A percentile compares a stretch with the other conserved stretches of the same genome.
phyloP scores from a whole-genome alignment of 2,888 invertebrate genomes.

The Caenorhabditis wallacei region DNA sequence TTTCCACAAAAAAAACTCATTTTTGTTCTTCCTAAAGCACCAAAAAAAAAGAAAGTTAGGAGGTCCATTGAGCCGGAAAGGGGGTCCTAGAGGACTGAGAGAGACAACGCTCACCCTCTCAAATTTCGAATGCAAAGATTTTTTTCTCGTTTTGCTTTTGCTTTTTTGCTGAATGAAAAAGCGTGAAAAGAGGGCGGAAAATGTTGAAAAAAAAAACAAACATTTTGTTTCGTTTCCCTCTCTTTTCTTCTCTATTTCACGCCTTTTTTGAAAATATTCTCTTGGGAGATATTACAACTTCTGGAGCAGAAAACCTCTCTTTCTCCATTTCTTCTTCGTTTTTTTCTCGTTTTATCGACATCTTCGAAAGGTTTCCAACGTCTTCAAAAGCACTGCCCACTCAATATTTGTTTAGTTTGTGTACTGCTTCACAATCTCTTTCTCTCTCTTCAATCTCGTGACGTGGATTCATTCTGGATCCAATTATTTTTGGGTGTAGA shows the following conservation, averaged over 20 bases:
- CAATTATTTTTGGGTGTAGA: conserved; percentile 22
- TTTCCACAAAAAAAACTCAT: background rate
- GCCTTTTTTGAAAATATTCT: conserved; percentile 30
- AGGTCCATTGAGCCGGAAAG: background rate
- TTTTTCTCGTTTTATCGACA: conserved; percentile 10
- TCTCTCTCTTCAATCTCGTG: background rate
- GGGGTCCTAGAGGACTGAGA: background rate
- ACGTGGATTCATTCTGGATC: background rate
- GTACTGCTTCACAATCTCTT: background rate
- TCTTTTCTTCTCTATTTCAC: conserved; percentile 15
- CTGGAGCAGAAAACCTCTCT: conserved; percentile 35
- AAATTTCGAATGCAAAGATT: conserved; percentile 63
- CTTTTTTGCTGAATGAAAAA: conserved; percentile 12
- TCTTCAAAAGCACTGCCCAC: conserved; percentile 13
- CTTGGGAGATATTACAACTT: conserved; percentile 63
- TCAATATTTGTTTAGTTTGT: conserved; percentile 44
- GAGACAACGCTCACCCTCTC: conserved; percentile 13
- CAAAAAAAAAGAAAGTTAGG: background rate
- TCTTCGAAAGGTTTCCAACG: conserved; percentile 10
- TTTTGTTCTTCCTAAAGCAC: background rate
- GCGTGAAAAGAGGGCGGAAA: conserved; percentile 1
- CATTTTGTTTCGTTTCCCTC: conserved; percentile 46
- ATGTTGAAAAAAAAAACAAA: conserved; percentile 61
- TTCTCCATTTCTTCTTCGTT: conserved; percentile 16
- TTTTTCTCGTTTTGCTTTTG: conserved; percentile 27